phyloP scores from a whole-genome alignment of 2,113 vertebrate species.

The Thamnaconus septentrionalis region DNA sequence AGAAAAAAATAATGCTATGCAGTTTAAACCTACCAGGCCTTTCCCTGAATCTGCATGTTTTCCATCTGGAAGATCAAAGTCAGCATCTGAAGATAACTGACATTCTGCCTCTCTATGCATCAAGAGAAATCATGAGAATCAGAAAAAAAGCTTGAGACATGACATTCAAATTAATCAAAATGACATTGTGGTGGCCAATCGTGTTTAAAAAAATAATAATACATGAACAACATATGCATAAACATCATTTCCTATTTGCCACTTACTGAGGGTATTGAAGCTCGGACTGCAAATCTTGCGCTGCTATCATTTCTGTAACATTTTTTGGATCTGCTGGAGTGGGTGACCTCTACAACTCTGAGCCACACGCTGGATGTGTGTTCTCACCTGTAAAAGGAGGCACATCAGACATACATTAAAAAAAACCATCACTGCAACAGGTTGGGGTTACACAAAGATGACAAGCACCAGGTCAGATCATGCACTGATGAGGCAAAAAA shows the following conservation, averaged over 20 bases:
- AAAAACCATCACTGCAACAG: background rate
- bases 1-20: background rate
- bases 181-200: background rate
- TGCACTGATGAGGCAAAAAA: too few relatives aligned
- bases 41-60: conserved; percentile 87
- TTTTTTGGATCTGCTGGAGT: conserved; percentile 87
- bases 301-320: conserved; percentile 99
- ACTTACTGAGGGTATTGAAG: conserved; percentile 96
- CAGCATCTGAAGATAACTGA: conserved; percentile 93
- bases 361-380: conserved; percentile 14
- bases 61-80: conserved; percentile 92
- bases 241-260: conserved; percentile 2
- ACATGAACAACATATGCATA: background rate
- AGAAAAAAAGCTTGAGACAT: background rate
- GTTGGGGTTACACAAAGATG: too few relatives aligned
- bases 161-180: background rate
- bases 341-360: conserved; percentile 61
- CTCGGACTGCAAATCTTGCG: conserved; percentile 96
- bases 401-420: background rate
- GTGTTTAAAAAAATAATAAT: background rate
- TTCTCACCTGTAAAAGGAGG: conserved; percentile 25
- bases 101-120: conserved; percentile 90
- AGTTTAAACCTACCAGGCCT: conserved; percentile 80
- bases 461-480: too few relatives aligned
- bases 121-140: conserved; percentile 37